Base-by-base conservation (phyloP, 2,888 invertebrate genomes). In the Cyaniris semiargus region DNA sequence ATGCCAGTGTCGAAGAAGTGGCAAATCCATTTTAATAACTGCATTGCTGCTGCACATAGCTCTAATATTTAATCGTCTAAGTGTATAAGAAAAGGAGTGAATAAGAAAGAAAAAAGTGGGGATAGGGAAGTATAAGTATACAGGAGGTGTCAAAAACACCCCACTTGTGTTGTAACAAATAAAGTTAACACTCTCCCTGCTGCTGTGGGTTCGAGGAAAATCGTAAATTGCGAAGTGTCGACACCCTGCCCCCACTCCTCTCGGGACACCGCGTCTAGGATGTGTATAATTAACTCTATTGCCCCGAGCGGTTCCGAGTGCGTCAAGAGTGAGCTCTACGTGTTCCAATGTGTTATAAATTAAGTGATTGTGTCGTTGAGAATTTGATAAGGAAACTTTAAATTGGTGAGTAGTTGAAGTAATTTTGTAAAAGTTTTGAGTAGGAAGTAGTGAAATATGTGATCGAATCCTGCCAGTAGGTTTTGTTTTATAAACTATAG, bases 201-300 rank as follows among this genome's bases (percentile, higher is more conserved):
- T 71, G 76, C 48, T 78, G 78, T 76, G 80, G 79, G 44, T 81
- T 80, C 77, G 72, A 66, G 66, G 78, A 79, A 79, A 79, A 79
- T 79, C 53, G 78, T 77, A 75, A 75, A 78, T 60, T 78, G 76
- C 76, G 75, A 78, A 80, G 80, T 80, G 79, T 78, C 70, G 79
- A 75, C 81, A 81, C 80, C 83, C 81, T 82, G 74, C 82, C 83
- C 83, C 83, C 83, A 81, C 83, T 81, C 80, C 79, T 74, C 72
- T 76, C 81, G 78, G 80, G 82, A 81, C 81, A 78, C 77, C 76
- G 80, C 80, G 81, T 81, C 81, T 82, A 80, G 79, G 75, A 79
- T 70, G 79, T 78, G 78, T 81, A 80, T 82, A 80, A 81, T 81
- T 81, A 81, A 80, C 79, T 79, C 79, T 81, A 81, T 82, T 82